A percentile compares a stretch with the other conserved stretches of the same genome.
Conservation (phyloP, 2,888 invertebrate genomes). For the Thymelicus acteon region DNA sequence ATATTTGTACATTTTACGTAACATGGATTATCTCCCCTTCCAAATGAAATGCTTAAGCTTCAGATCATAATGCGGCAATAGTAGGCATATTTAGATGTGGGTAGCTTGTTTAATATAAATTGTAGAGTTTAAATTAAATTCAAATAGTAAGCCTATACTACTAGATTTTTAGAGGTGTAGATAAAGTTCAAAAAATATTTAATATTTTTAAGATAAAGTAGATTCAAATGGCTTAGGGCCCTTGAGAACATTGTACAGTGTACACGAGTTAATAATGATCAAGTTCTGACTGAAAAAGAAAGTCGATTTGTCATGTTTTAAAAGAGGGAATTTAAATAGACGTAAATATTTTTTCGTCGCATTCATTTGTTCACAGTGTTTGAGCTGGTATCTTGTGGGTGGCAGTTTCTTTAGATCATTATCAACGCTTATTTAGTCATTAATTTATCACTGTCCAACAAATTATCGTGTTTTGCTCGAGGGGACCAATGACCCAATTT, state of each 20-base stretch:
- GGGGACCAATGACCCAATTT: slow-evolving; percentile 52
- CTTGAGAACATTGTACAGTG: slow-evolving; percentile 22
- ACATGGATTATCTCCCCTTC: too few relatives aligned
- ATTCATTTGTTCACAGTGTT: slow-evolving; percentile 65
- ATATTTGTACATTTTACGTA: too few relatives aligned
- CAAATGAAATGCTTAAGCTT: too few relatives aligned
- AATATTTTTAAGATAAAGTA: too few relatives aligned
- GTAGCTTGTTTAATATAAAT: too few relatives aligned
- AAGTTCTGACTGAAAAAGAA: slow-evolving; percentile 42
- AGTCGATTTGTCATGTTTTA: slow-evolving; percentile 70
- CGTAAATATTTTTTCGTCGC: slow-evolving; percentile 67
- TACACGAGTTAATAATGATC: slow-evolving; percentile 34
- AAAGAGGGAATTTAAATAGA: slow-evolving; percentile 64
- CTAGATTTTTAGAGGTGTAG: too few relatives aligned
- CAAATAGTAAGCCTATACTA: too few relatives aligned
- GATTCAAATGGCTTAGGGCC: slow-evolving; percentile 7
- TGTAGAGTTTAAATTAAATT: too few relatives aligned
- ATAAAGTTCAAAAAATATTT: too few relatives aligned
- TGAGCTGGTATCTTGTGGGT: slow-evolving; percentile 47
- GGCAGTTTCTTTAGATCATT: slow-evolving; percentile 69
- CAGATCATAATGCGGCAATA: too few relatives aligned
- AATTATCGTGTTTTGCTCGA: slow-evolving; percentile 66
- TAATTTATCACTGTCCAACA: slow-evolving; percentile 77
- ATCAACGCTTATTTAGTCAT: slow-evolving; percentile 77
- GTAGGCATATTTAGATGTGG: too few relatives aligned